These are phyloP conservation scores for Perizoma flavofasciatum DNA, from an alignment of 2,888 invertebrate species.

Conservation along the genomic window DNA sequence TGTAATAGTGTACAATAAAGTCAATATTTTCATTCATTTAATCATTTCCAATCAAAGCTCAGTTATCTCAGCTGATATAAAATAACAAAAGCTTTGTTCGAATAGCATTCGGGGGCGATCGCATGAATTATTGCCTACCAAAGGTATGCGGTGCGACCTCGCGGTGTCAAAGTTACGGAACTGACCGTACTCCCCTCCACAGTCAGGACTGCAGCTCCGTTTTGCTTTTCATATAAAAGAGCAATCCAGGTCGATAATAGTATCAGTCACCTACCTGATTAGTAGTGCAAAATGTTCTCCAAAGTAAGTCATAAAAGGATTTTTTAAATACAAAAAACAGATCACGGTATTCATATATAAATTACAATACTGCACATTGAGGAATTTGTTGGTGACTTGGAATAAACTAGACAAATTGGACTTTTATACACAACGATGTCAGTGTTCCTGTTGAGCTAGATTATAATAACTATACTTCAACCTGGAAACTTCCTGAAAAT, in stretches of 20 bases:
- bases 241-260: slow-evolving; percentile 71
- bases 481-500: too few relatives aligned
- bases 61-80: too few relatives aligned
- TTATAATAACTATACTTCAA: too few relatives aligned
- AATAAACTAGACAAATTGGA: too few relatives aligned
- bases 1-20: too few relatives aligned
- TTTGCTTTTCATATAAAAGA: slow-evolving; percentile 83
- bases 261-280: slow-evolving; percentile 81
- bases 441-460: too few relatives aligned
- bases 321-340: slow-evolving; percentile 18
- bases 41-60: too few relatives aligned
- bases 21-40: too few relatives aligned
- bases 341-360: too few relatives aligned
- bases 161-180: slow-evolving; percentile 83
- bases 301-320: slow-evolving; percentile 67
- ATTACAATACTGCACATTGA: too few relatives aligned
- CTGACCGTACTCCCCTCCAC: slow-evolving; percentile 78
- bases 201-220: slow-evolving; percentile 69
- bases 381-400: too few relatives aligned
- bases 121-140: slow-evolving; percentile 59
- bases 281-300: slow-evolving; percentile 81
- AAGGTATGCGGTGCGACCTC: slow-evolving; percentile 76
- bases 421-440: too few relatives aligned
- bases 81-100: slow-evolving; percentile 27
- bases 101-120: slow-evolving; percentile 49